Evolutionary conservation across 2,113 vertebrate species (phyloP).

Genomic region (Buteo buteo): DNA sequence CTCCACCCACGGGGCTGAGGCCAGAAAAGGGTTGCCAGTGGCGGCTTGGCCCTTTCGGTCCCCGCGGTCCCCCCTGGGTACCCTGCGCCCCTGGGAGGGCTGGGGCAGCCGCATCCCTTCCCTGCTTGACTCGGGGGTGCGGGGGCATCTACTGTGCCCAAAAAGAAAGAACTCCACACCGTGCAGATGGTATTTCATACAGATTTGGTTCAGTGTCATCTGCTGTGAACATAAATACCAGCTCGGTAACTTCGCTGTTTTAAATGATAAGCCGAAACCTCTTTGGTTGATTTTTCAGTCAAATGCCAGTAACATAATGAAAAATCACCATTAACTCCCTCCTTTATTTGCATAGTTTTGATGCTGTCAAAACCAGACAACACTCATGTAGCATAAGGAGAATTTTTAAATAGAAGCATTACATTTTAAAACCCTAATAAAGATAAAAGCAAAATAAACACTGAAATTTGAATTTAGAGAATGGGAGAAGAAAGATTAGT

Average conservation of each 20-base stretch:
- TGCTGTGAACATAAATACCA: conserved; percentile 55
- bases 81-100: not conserved
- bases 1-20: not conserved
- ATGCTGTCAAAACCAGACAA: conserved; percentile 56
- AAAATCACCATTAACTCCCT: conserved; percentile 56
- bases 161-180: not conserved
- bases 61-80: not conserved
- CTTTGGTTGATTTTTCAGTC: conserved; percentile 47
- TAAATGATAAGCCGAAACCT: conserved; percentile 46
- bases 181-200: conserved; percentile 43
- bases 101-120: not conserved
- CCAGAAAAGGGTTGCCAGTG: not conserved
- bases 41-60: not conserved
- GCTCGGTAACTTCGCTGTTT: conserved; percentile 37
- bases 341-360: conserved; percentile 69
- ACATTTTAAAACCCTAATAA: conserved; percentile 66
- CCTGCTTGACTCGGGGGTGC: not conserved
- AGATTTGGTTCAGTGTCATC: conserved; percentile 55
- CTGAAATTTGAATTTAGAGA: conserved; percentile 57
- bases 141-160: not conserved
- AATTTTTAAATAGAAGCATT: conserved; percentile 72
- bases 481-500: conserved; percentile 43
- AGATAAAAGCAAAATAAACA: conserved; percentile 67
- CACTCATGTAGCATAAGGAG: conserved; percentile 58
- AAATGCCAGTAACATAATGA: conserved; percentile 61